A percentile compares a stretch with the other conserved stretches of the same genome.
phyloP scores from a whole-genome alignment of 2,888 invertebrate species.

The Polydrusus cervinus region DNA sequence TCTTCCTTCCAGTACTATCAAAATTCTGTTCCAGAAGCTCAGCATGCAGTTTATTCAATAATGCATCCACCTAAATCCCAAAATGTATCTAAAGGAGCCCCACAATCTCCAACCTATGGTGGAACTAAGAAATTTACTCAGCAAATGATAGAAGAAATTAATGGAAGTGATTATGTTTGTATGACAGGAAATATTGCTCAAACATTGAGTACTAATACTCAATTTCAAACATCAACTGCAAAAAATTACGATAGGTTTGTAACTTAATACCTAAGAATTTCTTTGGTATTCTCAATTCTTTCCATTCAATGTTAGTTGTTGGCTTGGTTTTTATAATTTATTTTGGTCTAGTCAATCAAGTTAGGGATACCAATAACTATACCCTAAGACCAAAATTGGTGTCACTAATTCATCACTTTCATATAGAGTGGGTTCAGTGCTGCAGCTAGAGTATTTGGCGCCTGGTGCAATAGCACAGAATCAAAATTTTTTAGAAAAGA shows the following conservation, averaged over 20 bases:
- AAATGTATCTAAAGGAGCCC: conserved; percentile 55
- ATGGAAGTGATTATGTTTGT: conserved; percentile 87
- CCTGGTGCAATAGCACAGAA: too few species aligned
- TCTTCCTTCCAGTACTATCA: conserved; percentile 62
- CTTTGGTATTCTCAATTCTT: too few species aligned
- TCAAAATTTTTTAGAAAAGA: too few species aligned
- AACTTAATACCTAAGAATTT: not conserved
- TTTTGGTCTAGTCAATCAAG: too few species aligned
- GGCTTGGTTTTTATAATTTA: too few species aligned
- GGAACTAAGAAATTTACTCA: conserved; percentile 44
- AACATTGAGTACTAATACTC: conserved; percentile 71
- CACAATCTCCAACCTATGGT: conserved; percentile 58
- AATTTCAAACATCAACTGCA: conserved; percentile 70
- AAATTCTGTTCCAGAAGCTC: conserved; percentile 53
- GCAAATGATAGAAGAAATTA: conserved; percentile 78
- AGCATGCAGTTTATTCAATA: conserved; percentile 65
- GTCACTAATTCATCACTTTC: too few species aligned
- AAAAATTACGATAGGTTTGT: conserved; percentile 65
- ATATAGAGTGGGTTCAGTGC: too few species aligned
- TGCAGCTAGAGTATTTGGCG: too few species aligned
- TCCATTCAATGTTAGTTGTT: too few species aligned
- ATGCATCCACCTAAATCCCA: conserved; percentile 64
- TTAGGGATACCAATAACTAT: too few species aligned
- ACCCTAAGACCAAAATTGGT: too few species aligned
- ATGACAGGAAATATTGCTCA: conserved; percentile 83